These are phyloP conservation scores for Lycocorax pyrrhopterus DNA, from an alignment of 2,113 vertebrate species.

Conservation along the genomic window DNA sequence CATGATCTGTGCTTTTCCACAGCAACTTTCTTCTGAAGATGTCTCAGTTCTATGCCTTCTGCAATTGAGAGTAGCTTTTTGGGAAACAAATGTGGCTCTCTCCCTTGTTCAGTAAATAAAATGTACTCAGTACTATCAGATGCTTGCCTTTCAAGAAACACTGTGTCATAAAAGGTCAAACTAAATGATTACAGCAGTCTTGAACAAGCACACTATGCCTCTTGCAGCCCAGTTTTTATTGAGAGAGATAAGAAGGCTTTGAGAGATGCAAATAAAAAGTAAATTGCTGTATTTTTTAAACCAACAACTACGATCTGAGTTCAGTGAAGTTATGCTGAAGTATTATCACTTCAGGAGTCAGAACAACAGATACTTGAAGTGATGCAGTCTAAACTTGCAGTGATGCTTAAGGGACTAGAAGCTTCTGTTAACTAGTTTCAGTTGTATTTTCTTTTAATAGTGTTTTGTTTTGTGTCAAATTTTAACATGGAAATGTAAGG, in stretches of 20 bases:
- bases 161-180: background rate
- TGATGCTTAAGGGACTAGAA: background rate
- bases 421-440: background rate
- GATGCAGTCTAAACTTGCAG: background rate
- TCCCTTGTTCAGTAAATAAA: background rate
- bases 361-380: background rate
- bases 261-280: background rate
- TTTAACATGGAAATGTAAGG: background rate
- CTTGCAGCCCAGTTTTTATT: background rate
- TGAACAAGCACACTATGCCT: background rate
- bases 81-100: background rate
- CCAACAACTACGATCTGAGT: background rate
- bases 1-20: background rate
- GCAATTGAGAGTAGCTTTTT: background rate
- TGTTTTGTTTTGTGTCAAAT: background rate
- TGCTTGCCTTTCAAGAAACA: background rate
- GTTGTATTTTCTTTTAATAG: background rate
- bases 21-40: background rate
- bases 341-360: background rate
- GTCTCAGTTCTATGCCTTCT: background rate
- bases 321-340: background rate
- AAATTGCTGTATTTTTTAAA: background rate
- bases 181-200: background rate
- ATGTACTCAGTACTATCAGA: background rate
- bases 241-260: background rate